phyloP scores from a whole-genome alignment of 2,113 vertebrate genomes.

The Podilymbus podiceps region DNA sequence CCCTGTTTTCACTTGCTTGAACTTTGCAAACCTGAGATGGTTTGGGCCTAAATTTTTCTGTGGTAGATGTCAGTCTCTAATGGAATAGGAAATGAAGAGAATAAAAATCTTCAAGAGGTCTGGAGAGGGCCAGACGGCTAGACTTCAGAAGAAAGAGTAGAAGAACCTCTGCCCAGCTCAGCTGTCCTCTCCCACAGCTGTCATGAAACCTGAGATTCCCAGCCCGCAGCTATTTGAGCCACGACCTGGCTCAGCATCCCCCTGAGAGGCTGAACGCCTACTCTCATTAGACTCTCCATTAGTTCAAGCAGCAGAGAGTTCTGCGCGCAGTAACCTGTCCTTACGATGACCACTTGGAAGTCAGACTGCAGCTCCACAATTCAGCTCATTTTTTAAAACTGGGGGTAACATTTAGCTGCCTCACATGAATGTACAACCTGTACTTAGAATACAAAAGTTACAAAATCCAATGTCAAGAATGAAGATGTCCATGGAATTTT shows the following conservation, averaged over 20 bases:
- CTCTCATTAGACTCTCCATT: background rate
- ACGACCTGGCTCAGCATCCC: background rate
- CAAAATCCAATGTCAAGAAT: background rate
- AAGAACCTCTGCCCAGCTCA: background rate
- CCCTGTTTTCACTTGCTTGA: background rate
- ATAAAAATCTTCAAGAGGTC: background rate
- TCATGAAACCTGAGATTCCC: background rate
- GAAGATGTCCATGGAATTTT: background rate
- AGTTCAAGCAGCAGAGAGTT: background rate
- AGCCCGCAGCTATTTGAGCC: background rate
- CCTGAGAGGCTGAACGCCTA: background rate
- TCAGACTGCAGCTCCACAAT: background rate
- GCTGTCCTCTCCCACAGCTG: background rate
- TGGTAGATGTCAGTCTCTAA: background rate
- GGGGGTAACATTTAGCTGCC: background rate
- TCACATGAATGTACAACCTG: rapidly evolving
- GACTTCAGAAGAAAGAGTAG: background rate
- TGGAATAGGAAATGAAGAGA: background rate
- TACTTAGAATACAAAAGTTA: background rate
- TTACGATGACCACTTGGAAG: background rate
- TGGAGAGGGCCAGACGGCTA: background rate
- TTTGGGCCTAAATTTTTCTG: background rate
- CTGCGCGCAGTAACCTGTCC: background rate
- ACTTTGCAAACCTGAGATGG: background rate
- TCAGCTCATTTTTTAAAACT: background rate